phyloP scores from a whole-genome alignment of 2,797 vertebrate species.

The Tenualosa ilisha region DNA sequence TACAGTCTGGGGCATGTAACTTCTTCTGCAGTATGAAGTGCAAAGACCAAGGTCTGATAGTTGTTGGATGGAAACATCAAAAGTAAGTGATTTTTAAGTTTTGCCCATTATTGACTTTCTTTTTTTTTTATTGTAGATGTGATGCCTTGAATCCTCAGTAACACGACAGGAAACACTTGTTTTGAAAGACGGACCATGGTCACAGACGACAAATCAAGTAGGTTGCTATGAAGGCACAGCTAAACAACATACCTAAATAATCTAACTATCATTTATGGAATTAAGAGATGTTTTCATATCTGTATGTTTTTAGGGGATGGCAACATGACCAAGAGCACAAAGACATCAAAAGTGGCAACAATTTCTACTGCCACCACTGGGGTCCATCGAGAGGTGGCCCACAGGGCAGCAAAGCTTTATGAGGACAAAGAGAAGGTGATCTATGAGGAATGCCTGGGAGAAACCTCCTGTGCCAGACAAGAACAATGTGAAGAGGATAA shows the following conservation, averaged over 20 bases:
- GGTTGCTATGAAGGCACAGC: not conserved
- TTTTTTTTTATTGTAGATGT: not conserved
- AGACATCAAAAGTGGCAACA: not conserved
- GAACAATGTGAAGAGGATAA: not conserved
- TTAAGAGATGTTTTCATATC: not conserved
- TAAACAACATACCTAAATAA: not conserved
- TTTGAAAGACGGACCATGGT: slow-evolving; percentile 42
- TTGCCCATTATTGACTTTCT: not conserved
- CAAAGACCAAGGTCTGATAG: not conserved
- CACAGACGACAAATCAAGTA: slow-evolving; percentile 39
- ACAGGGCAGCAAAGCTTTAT: slow-evolving; percentile 83
- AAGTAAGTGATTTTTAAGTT: not conserved
- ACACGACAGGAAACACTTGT: not conserved
- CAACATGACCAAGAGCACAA: not conserved
- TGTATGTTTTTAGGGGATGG: not conserved
- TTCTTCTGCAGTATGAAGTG: not conserved
- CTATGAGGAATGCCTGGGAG: slow-evolving; percentile 79
- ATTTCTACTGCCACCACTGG: slow-evolving; percentile 55
- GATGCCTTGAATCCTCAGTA: not conserved
- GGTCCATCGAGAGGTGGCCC: slow-evolving; percentile 79
- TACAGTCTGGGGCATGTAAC: not conserved
- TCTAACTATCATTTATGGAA: no score
- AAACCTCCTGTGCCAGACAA: slow-evolving; percentile 62
- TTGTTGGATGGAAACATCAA: not conserved
- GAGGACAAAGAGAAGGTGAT: slow-evolving; percentile 86